Evolutionary conservation across 2,888 invertebrate genomes (phyloP).

Genomic region (Monopis laevigella): DNA sequence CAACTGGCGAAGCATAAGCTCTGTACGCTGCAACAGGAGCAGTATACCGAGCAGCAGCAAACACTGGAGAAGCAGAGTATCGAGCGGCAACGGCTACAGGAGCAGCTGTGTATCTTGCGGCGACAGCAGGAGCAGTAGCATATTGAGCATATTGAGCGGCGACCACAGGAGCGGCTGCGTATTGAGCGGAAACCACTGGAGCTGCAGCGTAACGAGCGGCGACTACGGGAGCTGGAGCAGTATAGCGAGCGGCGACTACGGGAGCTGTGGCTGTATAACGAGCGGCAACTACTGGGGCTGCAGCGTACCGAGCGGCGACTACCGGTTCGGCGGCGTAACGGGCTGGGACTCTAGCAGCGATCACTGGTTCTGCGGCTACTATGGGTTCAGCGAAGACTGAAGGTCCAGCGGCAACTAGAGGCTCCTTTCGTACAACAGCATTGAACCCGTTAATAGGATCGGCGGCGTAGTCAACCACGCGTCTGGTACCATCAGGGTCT

Average conservation of each 20-base stretch:
- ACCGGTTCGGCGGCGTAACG: constrained; percentile 20
- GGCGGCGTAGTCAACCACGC: constrained; percentile 46
- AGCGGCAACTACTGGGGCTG: constrained; percentile 23
- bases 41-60: constrained; percentile 17
- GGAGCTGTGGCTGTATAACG: constrained; percentile 26
- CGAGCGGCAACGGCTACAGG: constrained; percentile 18
- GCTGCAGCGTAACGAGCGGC: constrained; percentile 35
- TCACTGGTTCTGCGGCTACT: constrained; percentile 28
- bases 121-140: constrained; percentile 27
- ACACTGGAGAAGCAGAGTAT: constrained; percentile 24
- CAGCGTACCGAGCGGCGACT: constrained; percentile 24
- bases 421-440: constrained; percentile 49
- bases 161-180: neutral
- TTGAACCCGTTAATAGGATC: constrained; percentile 49
- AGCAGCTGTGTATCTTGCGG: constrained; percentile 24
- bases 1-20: constrained; percentile 12
- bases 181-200: constrained; percentile 12
- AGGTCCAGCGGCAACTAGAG: constrained; percentile 26
- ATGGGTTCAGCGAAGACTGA: constrained; percentile 43
- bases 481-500: constrained; percentile 45
- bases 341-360: constrained; percentile 26
- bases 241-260: constrained; percentile 64
- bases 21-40: constrained; percentile 8
- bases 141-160: constrained; percentile 20
- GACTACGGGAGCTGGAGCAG: constrained; percentile 71